A percentile compares a stretch with the other conserved stretches of the same genome.
Conservation (phyloP, 2,888 invertebrate genomes). For the Phoenoteleia sp. region DNA sequence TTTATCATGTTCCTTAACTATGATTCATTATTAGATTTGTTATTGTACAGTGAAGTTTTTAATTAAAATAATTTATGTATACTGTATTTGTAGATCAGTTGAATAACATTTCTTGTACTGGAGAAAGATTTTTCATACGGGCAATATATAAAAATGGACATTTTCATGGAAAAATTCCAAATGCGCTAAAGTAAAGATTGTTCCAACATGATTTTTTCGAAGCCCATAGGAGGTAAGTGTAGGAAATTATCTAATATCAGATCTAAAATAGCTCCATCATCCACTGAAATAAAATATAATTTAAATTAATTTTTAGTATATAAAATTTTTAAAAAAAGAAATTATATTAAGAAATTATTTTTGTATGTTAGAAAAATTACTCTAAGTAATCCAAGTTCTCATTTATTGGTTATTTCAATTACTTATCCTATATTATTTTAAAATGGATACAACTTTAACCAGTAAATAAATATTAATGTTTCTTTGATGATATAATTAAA, state of each 20-base stretch:
- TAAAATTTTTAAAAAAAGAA: too few species aligned
- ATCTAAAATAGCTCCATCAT: conserved; percentile 99
- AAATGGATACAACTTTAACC: too few species aligned
- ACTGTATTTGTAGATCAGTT: conserved; percentile 42
- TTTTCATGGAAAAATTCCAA: conserved; percentile 8
- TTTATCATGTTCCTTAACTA: conserved; percentile 70
- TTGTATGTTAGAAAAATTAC: too few species aligned
- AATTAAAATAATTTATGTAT: conserved; percentile 61
- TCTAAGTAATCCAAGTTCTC: too few species aligned
- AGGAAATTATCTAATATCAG: conserved; percentile 96
- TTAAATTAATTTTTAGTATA: too few species aligned
- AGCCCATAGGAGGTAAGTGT: conserved; percentile 94
- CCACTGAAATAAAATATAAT: conserved; percentile 90
- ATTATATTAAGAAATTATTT: too few species aligned
- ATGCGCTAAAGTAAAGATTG: conserved; percentile 95
- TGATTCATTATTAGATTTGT: conserved; percentile 74
- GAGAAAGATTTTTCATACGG: conserved; percentile 20
- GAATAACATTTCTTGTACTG: conserved; percentile 48
- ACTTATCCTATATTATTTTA: too few species aligned
- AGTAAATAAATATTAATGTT: too few species aligned
- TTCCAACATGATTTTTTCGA: conserved; percentile 98
- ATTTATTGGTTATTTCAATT: too few species aligned
- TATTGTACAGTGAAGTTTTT: conserved; percentile 74
- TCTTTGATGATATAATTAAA: too few species aligned
- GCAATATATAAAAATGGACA: conserved; percentile 55